phyloP scores from a whole-genome alignment of 2,113 vertebrate genomes.

The Sander vitreus region DNA sequence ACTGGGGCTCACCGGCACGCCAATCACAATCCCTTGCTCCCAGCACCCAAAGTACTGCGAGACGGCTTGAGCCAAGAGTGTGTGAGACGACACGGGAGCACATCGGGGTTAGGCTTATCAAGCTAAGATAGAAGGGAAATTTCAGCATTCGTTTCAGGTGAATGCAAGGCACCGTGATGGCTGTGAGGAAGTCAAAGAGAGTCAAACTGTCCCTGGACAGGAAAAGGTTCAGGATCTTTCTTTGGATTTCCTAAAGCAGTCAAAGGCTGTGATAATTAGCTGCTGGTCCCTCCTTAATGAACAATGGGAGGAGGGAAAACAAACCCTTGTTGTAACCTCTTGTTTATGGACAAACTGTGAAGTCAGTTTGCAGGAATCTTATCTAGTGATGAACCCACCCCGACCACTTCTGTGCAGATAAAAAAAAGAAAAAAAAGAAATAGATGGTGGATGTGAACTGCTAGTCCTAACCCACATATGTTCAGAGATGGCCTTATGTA shows the following conservation, averaged over 20 bases:
- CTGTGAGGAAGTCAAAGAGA: constrained; percentile 45
- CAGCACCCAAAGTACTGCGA: constrained; percentile 64
- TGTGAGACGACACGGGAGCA: constrained; percentile 49
- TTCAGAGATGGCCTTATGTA: constrained; percentile 82
- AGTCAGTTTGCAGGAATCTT: constrained; percentile 52
- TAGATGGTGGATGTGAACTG: constrained; percentile 48
- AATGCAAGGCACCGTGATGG: constrained; percentile 44
- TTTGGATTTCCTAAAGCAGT: constrained; percentile 45
- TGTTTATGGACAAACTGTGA: constrained; percentile 62
- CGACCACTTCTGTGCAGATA: constrained; percentile 69
- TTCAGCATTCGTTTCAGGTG: constrained; percentile 52
- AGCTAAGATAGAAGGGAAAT: constrained; percentile 64
- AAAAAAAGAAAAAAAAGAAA: constrained; percentile 10
- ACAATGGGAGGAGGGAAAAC: constrained; percentile 41
- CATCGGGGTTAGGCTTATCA: constrained; percentile 32
- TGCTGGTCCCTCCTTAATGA: constrained; percentile 61
- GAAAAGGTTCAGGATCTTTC: constrained; percentile 31
- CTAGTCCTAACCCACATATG: constrained; percentile 58
- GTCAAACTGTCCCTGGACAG: constrained; percentile 33
- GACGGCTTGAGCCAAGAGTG: constrained; percentile 36
- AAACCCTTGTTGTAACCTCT: constrained; percentile 49
- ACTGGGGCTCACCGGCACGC: constrained; percentile 50
- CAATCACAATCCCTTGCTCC: constrained; percentile 70
- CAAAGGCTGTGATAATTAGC: constrained; percentile 61
- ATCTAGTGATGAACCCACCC: constrained; percentile 44